A percentile compares a stretch with the other conserved stretches of the same genome.
Evolutionary conservation across 2,797 vertebrate species (phyloP).

Genomic region (Poecilia gillii): DNA sequence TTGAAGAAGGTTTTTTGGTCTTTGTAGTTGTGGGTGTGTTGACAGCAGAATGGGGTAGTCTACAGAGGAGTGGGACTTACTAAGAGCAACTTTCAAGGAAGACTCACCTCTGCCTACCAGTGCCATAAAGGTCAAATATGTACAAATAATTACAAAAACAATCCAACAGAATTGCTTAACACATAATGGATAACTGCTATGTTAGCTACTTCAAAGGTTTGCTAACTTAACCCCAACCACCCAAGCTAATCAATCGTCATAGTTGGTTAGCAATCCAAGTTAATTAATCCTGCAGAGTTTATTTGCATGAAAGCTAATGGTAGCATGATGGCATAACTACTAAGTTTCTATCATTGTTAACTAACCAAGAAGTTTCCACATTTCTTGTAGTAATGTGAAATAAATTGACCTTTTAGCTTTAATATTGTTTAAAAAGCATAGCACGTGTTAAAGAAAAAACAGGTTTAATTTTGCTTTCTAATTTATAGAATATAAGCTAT

Average conservation of each 20-base stretch:
- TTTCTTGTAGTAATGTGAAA: not conserved
- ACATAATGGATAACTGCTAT: no score
- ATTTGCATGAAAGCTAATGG: not conserved
- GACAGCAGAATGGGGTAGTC: not conserved
- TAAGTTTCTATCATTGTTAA: not conserved
- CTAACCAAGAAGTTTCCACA: not conserved
- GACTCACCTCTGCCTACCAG: not conserved
- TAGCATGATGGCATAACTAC: not conserved
- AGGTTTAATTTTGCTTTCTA: not conserved
- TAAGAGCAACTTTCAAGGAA: not conserved
- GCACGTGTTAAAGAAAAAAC: not conserved
- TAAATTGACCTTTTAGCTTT: not conserved
- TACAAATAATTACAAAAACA: not conserved
- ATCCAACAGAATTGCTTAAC: not conserved
- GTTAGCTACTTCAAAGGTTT: not conserved
- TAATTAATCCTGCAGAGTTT: not conserved
- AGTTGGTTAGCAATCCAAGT: not conserved
- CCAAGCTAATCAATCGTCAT: not conserved
- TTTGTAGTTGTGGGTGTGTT: not conserved
- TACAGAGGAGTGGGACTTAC: not conserved
- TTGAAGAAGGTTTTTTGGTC: not conserved
- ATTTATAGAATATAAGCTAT: not conserved
- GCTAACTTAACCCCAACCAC: not conserved
- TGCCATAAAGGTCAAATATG: not conserved
- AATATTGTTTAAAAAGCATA: not conserved